phyloP scores from a whole-genome alignment of 2,888 invertebrate genomes.

The Tolmerus cingulatus region DNA sequence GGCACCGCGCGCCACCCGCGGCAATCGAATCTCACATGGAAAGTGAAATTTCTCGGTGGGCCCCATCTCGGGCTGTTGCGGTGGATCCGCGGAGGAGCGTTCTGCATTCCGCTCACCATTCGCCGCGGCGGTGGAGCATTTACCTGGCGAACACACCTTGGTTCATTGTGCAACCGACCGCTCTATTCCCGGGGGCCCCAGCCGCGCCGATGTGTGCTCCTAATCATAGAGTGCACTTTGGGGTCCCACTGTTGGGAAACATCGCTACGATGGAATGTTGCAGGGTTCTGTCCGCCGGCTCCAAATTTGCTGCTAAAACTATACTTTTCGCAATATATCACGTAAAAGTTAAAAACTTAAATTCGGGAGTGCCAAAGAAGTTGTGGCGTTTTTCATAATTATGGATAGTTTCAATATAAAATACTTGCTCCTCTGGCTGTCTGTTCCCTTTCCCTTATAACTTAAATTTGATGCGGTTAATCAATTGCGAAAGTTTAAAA shows the following conservation, averaged over 20 bases:
- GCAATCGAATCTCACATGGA: not conserved
- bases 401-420: too few species aligned
- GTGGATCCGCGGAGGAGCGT: not conserved
- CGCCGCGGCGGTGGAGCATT: not conserved
- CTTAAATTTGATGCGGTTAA: too few species aligned
- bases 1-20: not conserved
- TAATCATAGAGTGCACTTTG: not conserved
- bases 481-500: too few species aligned
- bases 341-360: not conserved
- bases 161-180: not conserved
- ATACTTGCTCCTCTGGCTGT: too few species aligned
- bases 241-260: not conserved
- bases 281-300: not conserved
- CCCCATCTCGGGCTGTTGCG: not conserved
- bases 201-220: not conserved
- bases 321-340: not conserved
- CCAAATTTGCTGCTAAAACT: not conserved
- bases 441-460: too few species aligned
- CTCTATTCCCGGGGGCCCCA: not conserved
- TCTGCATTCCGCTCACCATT: not conserved
- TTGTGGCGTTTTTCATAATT: too few species aligned
- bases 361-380: not conserved
- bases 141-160: constrained; percentile 32
- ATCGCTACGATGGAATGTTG: not conserved
- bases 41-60: constrained; percentile 2